These are phyloP conservation scores for Euleptes europaea DNA, from an alignment of 2,113 vertebrate genomes.

Conservation along the genomic window DNA sequence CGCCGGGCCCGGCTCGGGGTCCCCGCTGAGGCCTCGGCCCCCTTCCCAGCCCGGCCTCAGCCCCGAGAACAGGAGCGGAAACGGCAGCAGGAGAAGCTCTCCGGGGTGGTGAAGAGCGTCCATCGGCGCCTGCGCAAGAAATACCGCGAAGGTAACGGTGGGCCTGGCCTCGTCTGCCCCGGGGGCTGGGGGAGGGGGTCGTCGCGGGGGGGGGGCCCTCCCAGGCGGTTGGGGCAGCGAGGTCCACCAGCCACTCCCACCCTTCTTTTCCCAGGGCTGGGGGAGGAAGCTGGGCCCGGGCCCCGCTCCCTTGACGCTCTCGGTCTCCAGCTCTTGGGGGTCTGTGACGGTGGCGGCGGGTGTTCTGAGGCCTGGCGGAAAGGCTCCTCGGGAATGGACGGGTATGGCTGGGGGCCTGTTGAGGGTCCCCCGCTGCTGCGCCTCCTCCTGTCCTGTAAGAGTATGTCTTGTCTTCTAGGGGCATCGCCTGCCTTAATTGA, in stretches of 20 bases:
- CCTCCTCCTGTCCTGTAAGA: too few species aligned
- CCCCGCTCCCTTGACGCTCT: background rate
- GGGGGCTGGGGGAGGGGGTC: background rate
- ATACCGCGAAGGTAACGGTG: slow-evolving; percentile 90
- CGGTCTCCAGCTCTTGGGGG: background rate
- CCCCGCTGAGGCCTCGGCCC: background rate
- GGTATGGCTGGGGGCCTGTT: too few species aligned
- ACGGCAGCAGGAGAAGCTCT: slow-evolving; percentile 92
- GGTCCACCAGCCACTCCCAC: slow-evolving; percentile 26
- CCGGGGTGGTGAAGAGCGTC: slow-evolving; percentile 92
- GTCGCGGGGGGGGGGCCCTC: background rate
- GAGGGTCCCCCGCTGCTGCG: too few species aligned
- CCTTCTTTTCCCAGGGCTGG: background rate
- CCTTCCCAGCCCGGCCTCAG: background rate
- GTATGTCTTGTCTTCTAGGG: too few species aligned
- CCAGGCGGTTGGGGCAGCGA: background rate
- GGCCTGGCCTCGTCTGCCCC: background rate
- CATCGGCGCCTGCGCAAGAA: slow-evolving; percentile 95
- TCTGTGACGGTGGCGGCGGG: background rate
- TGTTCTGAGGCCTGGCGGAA: background rate
- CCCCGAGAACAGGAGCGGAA: slow-evolving; percentile 72
- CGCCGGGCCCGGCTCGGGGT: background rate
- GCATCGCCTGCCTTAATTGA: too few species aligned
- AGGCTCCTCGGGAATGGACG: too few species aligned
- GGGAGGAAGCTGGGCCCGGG: background rate